Evolutionary conservation across 2,797 vertebrate genomes (phyloP).

Genomic region (Semaprochilodus insignis): DNA sequence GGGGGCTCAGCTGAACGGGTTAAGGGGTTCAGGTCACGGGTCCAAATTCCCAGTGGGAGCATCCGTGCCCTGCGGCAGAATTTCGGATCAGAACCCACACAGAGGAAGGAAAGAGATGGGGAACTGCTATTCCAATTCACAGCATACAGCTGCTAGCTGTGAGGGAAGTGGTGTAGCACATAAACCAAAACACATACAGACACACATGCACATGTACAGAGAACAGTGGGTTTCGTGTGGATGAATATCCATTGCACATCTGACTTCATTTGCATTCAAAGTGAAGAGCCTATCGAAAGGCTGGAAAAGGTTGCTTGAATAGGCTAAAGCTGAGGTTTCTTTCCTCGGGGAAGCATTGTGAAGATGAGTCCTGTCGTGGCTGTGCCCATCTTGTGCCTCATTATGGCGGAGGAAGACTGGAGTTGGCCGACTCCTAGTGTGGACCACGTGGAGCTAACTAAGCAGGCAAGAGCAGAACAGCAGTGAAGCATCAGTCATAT

Average conservation of each 20-base stretch:
- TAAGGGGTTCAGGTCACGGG: slow-evolving; percentile 55
- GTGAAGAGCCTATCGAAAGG: slow-evolving; percentile 35
- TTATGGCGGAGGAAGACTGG: slow-evolving; percentile 40
- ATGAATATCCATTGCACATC: slow-evolving; percentile 20
- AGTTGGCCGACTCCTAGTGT: slow-evolving; percentile 12
- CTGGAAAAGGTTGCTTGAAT: slow-evolving; percentile 40
- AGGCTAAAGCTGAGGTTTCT: slow-evolving; percentile 41
- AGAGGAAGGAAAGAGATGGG: background rate
- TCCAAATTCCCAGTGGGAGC: slow-evolving; percentile 42
- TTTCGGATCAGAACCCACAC: slow-evolving; percentile 27
- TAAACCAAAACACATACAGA: background rate
- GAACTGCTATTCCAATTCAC: slow-evolving; percentile 1
- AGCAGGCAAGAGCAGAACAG: slow-evolving; percentile 42
- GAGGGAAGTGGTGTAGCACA: background rate
- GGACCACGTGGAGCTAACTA: slow-evolving; percentile 38
- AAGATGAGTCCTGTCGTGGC: slow-evolving; percentile 41
- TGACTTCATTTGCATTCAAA: slow-evolving; percentile 48
- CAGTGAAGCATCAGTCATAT: slow-evolving; percentile 32
- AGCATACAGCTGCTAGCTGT: background rate
- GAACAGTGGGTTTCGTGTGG: background rate
- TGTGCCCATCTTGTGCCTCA: slow-evolving; percentile 47
- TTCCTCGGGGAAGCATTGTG: slow-evolving; percentile 43
- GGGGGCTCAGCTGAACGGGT: slow-evolving; percentile 48
- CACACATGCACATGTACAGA: background rate
- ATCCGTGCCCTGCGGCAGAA: slow-evolving; percentile 44